A percentile compares a stretch with the other conserved stretches of the same genome.
Conservation (phyloP, 2,113 vertebrate species). For the Coreoperca whiteheadi region DNA sequence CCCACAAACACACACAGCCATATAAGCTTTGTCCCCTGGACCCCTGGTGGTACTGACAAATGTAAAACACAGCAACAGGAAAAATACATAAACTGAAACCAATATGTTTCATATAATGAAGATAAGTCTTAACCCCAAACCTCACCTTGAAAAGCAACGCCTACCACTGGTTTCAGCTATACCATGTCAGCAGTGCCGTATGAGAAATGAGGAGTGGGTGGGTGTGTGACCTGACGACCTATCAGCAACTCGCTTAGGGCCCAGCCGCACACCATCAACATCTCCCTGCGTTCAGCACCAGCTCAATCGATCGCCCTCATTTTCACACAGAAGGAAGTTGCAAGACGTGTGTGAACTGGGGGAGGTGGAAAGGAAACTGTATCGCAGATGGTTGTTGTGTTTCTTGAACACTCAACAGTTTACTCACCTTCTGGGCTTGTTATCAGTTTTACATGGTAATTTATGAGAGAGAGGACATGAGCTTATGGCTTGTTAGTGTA, state of each 20-base stretch:
- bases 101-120: constrained; percentile 63
- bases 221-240: constrained; percentile 77
- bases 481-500: constrained; percentile 42
- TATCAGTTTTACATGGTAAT: constrained; percentile 61
- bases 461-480: constrained; percentile 45
- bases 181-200: constrained; percentile 72
- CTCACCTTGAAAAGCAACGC: constrained; percentile 74
- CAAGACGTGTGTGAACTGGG: constrained; percentile 77
- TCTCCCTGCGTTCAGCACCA: constrained; percentile 70
- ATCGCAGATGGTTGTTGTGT: constrained; percentile 77
- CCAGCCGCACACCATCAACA: constrained; percentile 61
- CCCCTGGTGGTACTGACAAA: not conserved
- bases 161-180: constrained; percentile 70
- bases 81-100: constrained; percentile 37
- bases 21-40: not conserved
- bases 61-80: constrained; percentile 13
- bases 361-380: constrained; percentile 78
- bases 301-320: constrained; percentile 77
- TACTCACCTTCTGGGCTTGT: constrained; percentile 77
- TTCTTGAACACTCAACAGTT: constrained; percentile 72
- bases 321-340: constrained; percentile 79
- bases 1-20: not conserved
- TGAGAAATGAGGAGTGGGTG: constrained; percentile 81
- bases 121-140: constrained; percentile 62
- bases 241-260: constrained; percentile 70